Conservation (phyloP, 1,140 invertebrate genomes). For the Musca domestica region DNA sequence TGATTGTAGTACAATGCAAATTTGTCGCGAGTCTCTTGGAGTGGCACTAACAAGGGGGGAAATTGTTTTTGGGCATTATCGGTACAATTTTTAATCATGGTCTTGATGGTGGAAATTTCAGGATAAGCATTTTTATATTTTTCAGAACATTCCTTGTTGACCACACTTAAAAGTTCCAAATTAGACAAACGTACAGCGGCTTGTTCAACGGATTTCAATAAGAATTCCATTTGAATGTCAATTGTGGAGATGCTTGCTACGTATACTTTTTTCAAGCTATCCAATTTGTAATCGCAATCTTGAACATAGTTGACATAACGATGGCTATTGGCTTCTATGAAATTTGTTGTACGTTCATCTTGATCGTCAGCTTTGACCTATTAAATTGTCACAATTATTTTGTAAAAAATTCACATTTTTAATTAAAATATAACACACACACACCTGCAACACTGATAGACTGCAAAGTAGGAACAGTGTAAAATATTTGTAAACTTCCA, state of each 20-base stretch:
- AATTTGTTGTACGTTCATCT: background rate
- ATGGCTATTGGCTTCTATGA: background rate
- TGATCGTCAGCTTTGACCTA: too few species aligned
- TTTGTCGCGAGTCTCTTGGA: background rate
- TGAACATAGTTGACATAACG: conserved; percentile 1
- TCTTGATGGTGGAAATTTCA: background rate
- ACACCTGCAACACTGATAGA: too few species aligned
- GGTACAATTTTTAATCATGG: background rate
- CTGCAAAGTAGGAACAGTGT: too few species aligned
- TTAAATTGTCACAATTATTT: too few species aligned
- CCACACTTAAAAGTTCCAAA: conserved; percentile 13
- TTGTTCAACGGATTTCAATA: background rate
- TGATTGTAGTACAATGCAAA: background rate
- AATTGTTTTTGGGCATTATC: background rate
- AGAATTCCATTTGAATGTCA: background rate
- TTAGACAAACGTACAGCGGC: background rate
- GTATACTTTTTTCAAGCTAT: background rate
- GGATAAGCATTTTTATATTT: conserved; percentile 1
- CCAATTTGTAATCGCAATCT: conserved; percentile 7
- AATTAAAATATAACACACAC: too few species aligned
- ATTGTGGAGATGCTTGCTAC: background rate
- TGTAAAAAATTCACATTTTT: too few species aligned
- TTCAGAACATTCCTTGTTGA: conserved; percentile 8
- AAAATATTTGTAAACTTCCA: too few species aligned
- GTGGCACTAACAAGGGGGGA: background rate